Evolutionary conservation across 92 coral and sea anemone species (phyloP).

Genomic region (Zoanthus solanderi): DNA sequence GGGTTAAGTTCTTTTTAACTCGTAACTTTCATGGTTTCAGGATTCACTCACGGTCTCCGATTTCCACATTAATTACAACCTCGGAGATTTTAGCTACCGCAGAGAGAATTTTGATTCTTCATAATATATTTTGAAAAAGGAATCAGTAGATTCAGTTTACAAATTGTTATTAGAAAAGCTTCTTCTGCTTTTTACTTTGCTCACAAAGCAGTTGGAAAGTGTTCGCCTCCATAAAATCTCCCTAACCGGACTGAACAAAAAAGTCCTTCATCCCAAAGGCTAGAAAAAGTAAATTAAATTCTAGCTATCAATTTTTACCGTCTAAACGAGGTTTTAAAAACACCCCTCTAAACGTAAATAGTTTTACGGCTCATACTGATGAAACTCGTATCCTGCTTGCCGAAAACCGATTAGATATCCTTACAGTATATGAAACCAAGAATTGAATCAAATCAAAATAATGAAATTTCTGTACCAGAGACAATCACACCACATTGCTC

Average conservation of each 20-base stretch:
- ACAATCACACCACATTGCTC: too few species aligned
- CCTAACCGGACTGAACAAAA: slow-evolving; percentile 35
- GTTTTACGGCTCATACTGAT: slow-evolving; percentile 33
- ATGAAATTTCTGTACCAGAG: slow-evolving; percentile 45
- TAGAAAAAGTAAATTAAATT: slow-evolving; percentile 2
- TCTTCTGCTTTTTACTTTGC: too few species aligned
- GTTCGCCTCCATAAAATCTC: slow-evolving; percentile 51
- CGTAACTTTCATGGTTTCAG: too few species aligned
- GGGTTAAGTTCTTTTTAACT: too few species aligned
- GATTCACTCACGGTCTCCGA: too few species aligned
- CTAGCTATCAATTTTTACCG: slow-evolving; percentile 26
- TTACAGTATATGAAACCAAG: slow-evolving; percentile 39
- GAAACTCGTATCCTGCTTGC: slow-evolving; percentile 30
- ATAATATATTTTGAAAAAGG: too few species aligned
- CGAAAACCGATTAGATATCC: slow-evolving; percentile 23
- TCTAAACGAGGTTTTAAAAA: slow-evolving; percentile 30
- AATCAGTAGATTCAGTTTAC: too few species aligned
- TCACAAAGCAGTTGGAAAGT: slow-evolving; percentile 16
- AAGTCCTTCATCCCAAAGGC: slow-evolving; percentile 47
- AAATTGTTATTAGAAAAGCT: too few species aligned
- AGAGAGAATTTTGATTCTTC: too few species aligned
- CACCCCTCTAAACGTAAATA: slow-evolving; percentile 40
- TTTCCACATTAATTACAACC: too few species aligned
- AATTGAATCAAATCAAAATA: slow-evolving; percentile 26
- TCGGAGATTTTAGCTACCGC: too few species aligned